Percentiles rank a stretch among this genome's conserved stretches.
These are phyloP conservation scores for Petrocephalus zakoni DNA, from an alignment of 2,113 vertebrate species.

Conservation along the genomic window DNA sequence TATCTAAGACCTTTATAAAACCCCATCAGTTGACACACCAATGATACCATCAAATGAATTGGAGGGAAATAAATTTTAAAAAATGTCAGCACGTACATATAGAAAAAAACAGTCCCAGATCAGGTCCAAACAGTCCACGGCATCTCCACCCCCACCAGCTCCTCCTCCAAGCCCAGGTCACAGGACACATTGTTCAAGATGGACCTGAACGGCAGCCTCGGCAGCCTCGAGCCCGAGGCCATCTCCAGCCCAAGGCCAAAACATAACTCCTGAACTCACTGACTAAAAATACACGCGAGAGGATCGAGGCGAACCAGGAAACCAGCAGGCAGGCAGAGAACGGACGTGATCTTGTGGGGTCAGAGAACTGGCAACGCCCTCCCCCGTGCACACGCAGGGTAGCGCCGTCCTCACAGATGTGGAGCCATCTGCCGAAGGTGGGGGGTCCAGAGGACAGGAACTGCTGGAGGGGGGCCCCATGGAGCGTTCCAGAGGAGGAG, in stretches of 20 bases:
- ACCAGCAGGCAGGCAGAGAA: not conserved
- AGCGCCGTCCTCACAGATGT: not conserved
- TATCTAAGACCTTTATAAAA: not conserved
- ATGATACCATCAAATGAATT: not conserved
- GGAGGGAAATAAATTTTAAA: not conserved
- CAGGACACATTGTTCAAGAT: slow-evolving; percentile 32
- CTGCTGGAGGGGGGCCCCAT: not conserved
- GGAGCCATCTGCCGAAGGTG: not conserved
- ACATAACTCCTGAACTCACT: slow-evolving; percentile 7
- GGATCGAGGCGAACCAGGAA: not conserved
- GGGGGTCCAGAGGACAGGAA: not conserved
- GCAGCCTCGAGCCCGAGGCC: slow-evolving; percentile 30
- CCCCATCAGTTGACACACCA: not conserved
- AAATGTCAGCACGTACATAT: not conserved
- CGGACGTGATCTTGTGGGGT: slow-evolving; percentile 6
- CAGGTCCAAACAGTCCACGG: not conserved
- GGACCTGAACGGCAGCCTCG: slow-evolving; percentile 30
- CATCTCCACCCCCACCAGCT: not conserved
- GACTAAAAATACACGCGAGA: slow-evolving; percentile 25
- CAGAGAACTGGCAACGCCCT: not conserved
- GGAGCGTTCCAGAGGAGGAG: not conserved
- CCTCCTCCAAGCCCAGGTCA: slow-evolving; percentile 27
- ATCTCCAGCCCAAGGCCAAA: slow-evolving; percentile 26
- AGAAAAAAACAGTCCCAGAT: not conserved
- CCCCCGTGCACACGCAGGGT: not conserved